A percentile compares a stretch with the other conserved stretches of the same genome.
Evolutionary conservation across 2,113 vertebrate genomes (phyloP).

Genomic region (Eleginops maclovinus): DNA sequence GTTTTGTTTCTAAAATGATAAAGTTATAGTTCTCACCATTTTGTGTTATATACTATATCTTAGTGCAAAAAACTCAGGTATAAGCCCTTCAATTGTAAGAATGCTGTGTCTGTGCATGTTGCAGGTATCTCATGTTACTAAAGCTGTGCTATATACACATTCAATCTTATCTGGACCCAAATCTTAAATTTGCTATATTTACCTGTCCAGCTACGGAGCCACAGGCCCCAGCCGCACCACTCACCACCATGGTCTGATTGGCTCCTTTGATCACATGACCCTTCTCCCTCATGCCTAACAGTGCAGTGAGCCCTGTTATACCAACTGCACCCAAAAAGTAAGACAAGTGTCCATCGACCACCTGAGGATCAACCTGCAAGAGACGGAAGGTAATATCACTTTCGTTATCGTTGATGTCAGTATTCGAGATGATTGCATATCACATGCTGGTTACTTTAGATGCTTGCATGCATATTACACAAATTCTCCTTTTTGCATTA

Average conservation of each 20-base stretch:
- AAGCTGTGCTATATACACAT: neutral
- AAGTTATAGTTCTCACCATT: neutral
- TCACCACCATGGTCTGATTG: conserved; percentile 95
- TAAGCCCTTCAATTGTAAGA: neutral
- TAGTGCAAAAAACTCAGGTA: neutral
- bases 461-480: neutral
- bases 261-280: conserved; percentile 88
- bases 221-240: conserved; percentile 94
- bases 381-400: neutral
- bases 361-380: conserved; percentile 85
- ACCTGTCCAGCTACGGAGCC: conserved; percentile 97
- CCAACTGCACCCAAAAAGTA: conserved; percentile 92
- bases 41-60: too few species aligned
- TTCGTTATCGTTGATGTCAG: neutral
- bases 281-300: conserved; percentile 91
- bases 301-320: conserved; percentile 91
- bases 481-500: conserved; percentile 2
- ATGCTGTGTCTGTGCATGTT: neutral
- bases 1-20: neutral
- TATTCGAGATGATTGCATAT: neutral
- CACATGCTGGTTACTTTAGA: neutral
- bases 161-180: neutral
- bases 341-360: conserved; percentile 90
- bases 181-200: conserved; percentile 15
- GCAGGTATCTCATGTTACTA: neutral